Evolutionary conservation across 2,113 vertebrate species (phyloP), one percentile per base, ranked within the genome.

Genomic region (Lepus europaeus): DNA sequence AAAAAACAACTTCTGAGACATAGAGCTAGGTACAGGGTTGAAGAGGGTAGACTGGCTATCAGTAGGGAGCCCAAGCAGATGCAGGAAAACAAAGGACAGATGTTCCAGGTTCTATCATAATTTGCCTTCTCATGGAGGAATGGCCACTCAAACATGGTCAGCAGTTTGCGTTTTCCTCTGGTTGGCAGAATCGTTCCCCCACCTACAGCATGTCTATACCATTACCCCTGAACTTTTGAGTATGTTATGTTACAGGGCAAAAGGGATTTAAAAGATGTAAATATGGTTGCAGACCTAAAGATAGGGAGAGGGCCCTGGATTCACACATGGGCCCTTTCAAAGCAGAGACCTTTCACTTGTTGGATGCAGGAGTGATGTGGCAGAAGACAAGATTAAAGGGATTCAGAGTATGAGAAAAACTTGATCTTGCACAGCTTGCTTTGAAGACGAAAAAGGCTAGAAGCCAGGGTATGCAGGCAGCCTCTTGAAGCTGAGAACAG

Each of bases 401-500:
- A 81, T 19, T 61, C 25, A 59, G 17, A 45, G 80, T 29, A 3
- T 25, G 45, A 70, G 69, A 51, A 66, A 5, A 61, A 72, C 20
- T 81, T 68, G 13, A 68, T 33, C 9, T 0, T 9, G n/a, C 5
- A 9, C 12, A 27, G 13, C 33, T 64, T 49, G 7, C 72, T 69
- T 45, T 63, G 80, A 68, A 56, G 31, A 89, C 22, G n/a, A 61
- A 77, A 85, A 61, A 25, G 13, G 17, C 53, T 13, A 63, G 63
- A 13, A 77, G 12, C 22, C 6, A 31, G n/a, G 31, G 51, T 64
- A 63, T 3, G 2, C 3, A 36, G 39, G 49, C 1, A 49, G 56
- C n/a, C 45, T 92, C 61, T 31, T 22, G 36, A 91, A 91, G 74
- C 7, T 81, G 74, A 91, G 63, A 74, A 23, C 4, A 13, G 39